Conservation (phyloP, 2,113 vertebrate species). For the Tympanuchus pallidicinctus region DNA sequence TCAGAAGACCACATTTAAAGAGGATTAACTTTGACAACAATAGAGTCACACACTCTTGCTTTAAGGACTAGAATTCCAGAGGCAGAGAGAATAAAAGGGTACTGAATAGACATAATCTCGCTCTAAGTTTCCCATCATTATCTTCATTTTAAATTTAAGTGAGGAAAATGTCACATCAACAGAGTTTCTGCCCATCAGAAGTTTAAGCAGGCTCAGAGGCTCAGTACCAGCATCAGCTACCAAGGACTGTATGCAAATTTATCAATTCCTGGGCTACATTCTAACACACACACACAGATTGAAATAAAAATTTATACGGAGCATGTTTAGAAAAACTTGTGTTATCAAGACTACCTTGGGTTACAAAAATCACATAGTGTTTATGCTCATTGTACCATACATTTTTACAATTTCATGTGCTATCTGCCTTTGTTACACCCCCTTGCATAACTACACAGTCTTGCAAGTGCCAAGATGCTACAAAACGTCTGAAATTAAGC, state of each 20-base stretch:
- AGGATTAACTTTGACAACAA: not conserved
- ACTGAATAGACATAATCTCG: not conserved
- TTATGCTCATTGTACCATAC: not conserved
- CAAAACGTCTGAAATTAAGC: not conserved
- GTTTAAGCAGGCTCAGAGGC: not conserved
- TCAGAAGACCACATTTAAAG: not conserved
- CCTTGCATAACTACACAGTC: not conserved
- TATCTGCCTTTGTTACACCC: not conserved
- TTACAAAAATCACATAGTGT: not conserved
- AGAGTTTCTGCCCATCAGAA: not conserved
- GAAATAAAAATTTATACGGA: not conserved
- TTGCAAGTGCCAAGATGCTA: not conserved
- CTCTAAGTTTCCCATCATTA: not conserved
- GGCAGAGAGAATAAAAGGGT: not conserved
- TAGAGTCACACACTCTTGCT: not conserved
- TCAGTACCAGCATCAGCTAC: not conserved
- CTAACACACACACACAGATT: not conserved
- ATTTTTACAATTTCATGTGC: not conserved
- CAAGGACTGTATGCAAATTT: not conserved
- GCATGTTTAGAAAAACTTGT: not conserved
- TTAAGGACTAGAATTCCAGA: conserved; percentile 2
- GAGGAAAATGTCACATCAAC: not conserved
- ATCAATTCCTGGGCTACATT: not conserved
- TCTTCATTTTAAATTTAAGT: not conserved
- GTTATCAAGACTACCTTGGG: not conserved